Conservation (phyloP, 2,888 invertebrate species). For the Caenorhabditis japonica region DNA sequence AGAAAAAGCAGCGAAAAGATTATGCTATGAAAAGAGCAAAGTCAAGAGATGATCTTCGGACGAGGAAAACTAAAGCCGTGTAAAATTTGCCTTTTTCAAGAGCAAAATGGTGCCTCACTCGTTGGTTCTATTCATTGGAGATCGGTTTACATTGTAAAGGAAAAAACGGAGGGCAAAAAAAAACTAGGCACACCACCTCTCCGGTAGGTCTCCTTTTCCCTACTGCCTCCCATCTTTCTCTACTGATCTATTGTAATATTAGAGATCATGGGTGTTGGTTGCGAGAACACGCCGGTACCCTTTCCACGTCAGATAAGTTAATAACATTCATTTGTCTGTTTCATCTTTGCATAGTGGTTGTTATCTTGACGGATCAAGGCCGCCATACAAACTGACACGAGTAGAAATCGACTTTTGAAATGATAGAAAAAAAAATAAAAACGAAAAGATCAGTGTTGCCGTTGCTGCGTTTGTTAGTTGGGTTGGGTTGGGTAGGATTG, state of each 20-base stretch:
- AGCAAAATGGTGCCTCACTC: conserved; percentile 18
- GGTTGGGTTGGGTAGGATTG: conserved; percentile 8
- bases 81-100: conserved; percentile 5
- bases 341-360: conserved; percentile 16
- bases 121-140: conserved; percentile 23
- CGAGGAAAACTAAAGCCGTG: too few relatives aligned
- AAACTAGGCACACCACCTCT: conserved; percentile 1
- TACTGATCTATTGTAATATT: neutral
- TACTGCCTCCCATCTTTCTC: conserved; percentile 8
- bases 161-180: conserved; percentile 15
- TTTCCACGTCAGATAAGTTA: neutral
- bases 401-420: conserved; percentile 8
- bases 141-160: conserved; percentile 31
- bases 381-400: neutral
- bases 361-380: conserved; percentile 45
- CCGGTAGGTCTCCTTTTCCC: conserved; percentile 15
- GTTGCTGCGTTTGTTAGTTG: too few relatives aligned
- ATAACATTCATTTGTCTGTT: conserved; percentile 15
- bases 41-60: conserved; percentile 5
- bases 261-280: conserved; percentile 3
- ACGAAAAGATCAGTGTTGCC: too few relatives aligned
- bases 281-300: neutral
- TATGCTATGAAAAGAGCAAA: conserved; percentile 19
- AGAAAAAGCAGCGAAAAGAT: neutral
- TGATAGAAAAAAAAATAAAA: conserved; percentile 2